Conservation (phyloP, 2,113 vertebrate species). For the Spilogale gracilis region DNA sequence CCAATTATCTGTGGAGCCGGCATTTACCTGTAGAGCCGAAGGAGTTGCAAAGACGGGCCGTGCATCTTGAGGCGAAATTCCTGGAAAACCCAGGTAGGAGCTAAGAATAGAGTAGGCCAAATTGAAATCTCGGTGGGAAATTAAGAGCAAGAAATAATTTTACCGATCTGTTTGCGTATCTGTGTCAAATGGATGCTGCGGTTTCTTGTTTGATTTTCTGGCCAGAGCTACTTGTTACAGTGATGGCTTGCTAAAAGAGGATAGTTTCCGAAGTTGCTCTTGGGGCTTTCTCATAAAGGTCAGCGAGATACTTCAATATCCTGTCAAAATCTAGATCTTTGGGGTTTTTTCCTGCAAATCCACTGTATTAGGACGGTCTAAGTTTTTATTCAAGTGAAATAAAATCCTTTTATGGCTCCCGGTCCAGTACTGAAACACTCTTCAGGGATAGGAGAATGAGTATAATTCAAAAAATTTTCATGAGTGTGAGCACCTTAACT, state of each 20-base stretch:
- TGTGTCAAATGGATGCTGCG: background rate
- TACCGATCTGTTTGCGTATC: background rate
- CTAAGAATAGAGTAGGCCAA: background rate
- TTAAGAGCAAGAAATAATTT: conserved; percentile 1
- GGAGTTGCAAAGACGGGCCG: conserved; percentile 86
- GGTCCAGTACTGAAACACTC: background rate
- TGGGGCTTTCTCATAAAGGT: background rate
- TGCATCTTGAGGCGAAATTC: conserved; percentile 86
- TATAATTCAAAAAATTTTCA: conserved; percentile 19
- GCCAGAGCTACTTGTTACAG: background rate
- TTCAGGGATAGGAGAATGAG: background rate
- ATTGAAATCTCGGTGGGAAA: background rate
- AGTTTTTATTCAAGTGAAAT: conserved; percentile 57
- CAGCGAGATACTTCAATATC: background rate
- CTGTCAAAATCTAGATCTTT: conserved; percentile 36
- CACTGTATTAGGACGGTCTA: background rate
- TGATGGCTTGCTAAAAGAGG: background rate
- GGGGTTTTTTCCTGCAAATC: background rate
- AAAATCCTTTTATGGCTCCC: background rate
- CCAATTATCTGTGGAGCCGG: conserved; percentile 93
- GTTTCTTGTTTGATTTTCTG: conserved; percentile 30
- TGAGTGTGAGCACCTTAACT: background rate
- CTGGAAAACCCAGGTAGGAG: conserved; percentile 72
- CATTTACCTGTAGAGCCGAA: conserved; percentile 88
- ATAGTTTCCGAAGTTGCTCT: background rate